Evolutionary conservation across 1,140 invertebrate genomes (phyloP), one percentile per base, ranked within the genome.

Genomic region (Zaprionus kolodkinae): DNA sequence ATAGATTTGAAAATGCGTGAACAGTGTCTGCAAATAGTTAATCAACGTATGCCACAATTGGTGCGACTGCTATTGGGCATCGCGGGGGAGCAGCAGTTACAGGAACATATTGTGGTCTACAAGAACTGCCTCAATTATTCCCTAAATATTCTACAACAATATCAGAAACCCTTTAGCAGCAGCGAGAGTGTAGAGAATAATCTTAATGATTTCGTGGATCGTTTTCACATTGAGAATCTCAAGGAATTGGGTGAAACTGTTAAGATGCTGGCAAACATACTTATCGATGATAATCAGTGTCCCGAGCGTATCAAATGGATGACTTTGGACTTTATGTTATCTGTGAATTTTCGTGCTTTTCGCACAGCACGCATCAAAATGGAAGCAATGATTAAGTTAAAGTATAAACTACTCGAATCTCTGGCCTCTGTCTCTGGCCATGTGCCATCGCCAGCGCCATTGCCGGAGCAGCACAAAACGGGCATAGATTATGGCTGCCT

Each of bases 271-370:
- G 59, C 55, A 12, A 61, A 63, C 25, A 25, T 72, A 4, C 10
- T 81, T 1, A 27, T 83, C 13, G 63, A 59, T 3, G 63, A 83
- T 36, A 12, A 30, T 0, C 9, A 55, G 5, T 13, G 1, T 9
- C 21, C 40, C 7, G 25, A 30, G 6, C 6, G 38, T 3, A 15
- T 75, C 0, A 62, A 72, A 17, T 69, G 68, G 59, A 15, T 38
- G 0, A 3, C 78, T 0, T 3, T 82, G 0, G 78, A 81, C 3
- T 81, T 82, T 40, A 21, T 82, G 76, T 67, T 82, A 1, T 72
- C 54, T 0, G 80, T 78, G 2, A 81, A 72, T 50, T 76, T n/a
- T 25, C 27, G 59, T 6, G 60, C 67, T 0, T 81, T 82, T 15
- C 30, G 21, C 2, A 11, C 40, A 0, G 35, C 52, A 0, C 67